Conservation (phyloP, 1,140 invertebrate genomes). For the Andricus grossulariae region DNA sequence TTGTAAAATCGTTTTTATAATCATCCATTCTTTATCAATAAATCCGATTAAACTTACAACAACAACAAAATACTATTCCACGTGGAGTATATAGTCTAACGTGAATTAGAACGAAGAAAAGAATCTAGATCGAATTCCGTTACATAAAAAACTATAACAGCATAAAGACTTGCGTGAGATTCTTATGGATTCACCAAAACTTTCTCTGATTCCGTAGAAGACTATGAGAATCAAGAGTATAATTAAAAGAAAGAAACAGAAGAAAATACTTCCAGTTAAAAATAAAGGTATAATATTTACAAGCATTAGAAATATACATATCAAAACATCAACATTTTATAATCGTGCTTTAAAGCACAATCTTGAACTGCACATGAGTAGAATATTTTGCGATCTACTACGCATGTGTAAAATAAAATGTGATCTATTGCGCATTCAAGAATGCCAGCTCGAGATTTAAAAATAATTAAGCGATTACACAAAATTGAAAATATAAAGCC, state of each 20-base stretch:
- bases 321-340: too few species aligned
- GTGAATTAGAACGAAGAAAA: not conserved
- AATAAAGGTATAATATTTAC: not conserved
- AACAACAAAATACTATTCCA: not conserved
- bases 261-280: not conserved
- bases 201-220: not conserved
- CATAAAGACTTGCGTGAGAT: conserved; percentile 6
- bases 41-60: not conserved
- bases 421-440: too few species aligned
- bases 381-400: too few species aligned
- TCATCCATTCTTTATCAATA: not conserved
- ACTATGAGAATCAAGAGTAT: not conserved
- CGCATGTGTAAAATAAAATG: too few species aligned
- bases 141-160: not conserved
- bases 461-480: too few species aligned
- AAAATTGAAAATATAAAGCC: too few species aligned
- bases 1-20: not conserved
- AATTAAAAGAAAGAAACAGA: not conserved
- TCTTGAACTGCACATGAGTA: too few species aligned
- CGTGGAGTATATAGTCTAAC: not conserved
- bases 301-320: too few species aligned
- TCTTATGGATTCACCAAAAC: not conserved
- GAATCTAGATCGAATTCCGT: not conserved
- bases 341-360: too few species aligned
- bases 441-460: too few species aligned